Evolutionary conservation across 2,113 vertebrate species (phyloP).

Genomic region (Rhinopomastus cyanomelas): DNA sequence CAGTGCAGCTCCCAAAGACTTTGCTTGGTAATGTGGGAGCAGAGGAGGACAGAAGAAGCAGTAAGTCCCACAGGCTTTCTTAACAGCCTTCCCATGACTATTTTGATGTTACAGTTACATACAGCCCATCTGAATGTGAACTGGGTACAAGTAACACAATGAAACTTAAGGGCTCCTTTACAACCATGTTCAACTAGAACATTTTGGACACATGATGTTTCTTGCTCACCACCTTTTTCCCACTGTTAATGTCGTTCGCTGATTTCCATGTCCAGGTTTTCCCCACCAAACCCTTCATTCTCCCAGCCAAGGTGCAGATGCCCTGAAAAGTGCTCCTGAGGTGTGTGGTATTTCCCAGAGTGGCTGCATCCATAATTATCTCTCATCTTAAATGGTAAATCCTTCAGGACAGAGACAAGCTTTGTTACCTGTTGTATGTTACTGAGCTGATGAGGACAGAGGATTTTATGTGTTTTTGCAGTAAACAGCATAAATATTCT

Average conservation of each 20-base stretch:
- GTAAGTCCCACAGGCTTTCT: background rate
- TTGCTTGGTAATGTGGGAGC: background rate
- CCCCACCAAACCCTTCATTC: background rate
- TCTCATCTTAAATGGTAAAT: slow-evolving; percentile 2
- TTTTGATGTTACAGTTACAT: background rate
- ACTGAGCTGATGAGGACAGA: background rate
- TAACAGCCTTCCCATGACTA: background rate
- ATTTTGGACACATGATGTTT: background rate
- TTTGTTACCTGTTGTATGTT: background rate
- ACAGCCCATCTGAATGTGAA: background rate
- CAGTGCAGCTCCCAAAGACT: background rate
- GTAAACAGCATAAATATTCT: background rate
- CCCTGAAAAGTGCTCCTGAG: background rate
- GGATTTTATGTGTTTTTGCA: background rate
- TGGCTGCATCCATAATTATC: background rate
- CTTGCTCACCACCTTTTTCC: background rate
- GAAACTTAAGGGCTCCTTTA: background rate
- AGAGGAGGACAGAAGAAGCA: background rate
- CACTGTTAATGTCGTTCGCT: rapidly evolving
- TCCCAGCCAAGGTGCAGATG: background rate
- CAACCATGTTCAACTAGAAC: background rate
- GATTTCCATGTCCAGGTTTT: background rate
- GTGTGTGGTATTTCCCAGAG: background rate
- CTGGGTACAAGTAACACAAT: background rate
- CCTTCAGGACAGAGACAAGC: background rate